Evolutionary conservation across 2,888 invertebrate species (phyloP).

Genomic region (Ecliptopera silaceata): DNA sequence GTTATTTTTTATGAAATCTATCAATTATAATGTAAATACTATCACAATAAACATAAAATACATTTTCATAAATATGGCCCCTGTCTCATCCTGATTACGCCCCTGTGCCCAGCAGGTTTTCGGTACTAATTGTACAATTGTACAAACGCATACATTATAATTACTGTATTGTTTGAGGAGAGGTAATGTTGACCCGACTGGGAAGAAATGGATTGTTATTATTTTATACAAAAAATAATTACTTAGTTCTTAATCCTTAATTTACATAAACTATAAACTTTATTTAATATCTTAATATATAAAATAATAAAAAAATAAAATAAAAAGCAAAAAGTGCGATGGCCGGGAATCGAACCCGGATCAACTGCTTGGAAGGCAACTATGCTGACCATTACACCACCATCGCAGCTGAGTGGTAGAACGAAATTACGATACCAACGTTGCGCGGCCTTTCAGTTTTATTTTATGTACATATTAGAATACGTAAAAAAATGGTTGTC

Average conservation of each 20-base stretch:
- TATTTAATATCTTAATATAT: too few relatives aligned
- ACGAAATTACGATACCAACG: conserved; percentile 15
- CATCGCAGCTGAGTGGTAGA: conserved; percentile 51
- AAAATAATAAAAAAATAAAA: conserved; percentile 1
- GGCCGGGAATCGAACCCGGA: conserved; percentile 79
- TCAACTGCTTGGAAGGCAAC: conserved; percentile 81
- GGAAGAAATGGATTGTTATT: background rate
- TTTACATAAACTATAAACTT: too few relatives aligned
- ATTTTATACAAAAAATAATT: too few relatives aligned
- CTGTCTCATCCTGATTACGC: conserved; percentile 11
- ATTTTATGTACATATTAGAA: too few relatives aligned
- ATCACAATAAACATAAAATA: too few relatives aligned
- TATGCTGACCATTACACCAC: conserved; percentile 81
- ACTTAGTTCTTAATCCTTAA: too few relatives aligned
- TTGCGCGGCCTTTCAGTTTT: background rate
- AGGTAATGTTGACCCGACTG: conserved; percentile 28
- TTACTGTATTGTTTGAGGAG: background rate
- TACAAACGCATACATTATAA: conserved; percentile 1
- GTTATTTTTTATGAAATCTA: too few relatives aligned
- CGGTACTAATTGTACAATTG: conserved; percentile 16
- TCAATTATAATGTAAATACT: too few relatives aligned
- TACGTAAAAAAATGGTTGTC: too few relatives aligned
- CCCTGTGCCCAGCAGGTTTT: background rate
- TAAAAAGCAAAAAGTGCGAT: conserved; percentile 61
- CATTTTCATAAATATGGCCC: background rate